Percentiles rank a stretch among this genome's conserved stretches.
These are phyloP conservation scores for Zingel zingel DNA, from an alignment of 2,113 vertebrate genomes.

Conservation along the genomic window DNA sequence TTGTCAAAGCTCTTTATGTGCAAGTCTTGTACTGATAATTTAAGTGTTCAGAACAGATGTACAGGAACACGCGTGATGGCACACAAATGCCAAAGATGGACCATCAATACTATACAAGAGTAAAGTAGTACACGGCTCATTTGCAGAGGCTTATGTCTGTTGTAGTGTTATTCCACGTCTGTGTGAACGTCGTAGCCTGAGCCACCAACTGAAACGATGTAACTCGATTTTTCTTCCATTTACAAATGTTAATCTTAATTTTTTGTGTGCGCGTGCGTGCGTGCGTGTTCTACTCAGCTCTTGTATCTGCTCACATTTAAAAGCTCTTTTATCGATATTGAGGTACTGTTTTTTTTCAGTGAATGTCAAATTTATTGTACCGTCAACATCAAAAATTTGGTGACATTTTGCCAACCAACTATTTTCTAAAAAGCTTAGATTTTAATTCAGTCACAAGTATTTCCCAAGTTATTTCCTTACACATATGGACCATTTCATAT, in stretches of 20 bases:
- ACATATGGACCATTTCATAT: conserved; percentile 11
- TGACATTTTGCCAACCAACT: conserved; percentile 4
- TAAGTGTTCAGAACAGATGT: conserved; percentile 44
- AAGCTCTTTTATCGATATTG: conserved; percentile 46
- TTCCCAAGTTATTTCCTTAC: conserved; percentile 14
- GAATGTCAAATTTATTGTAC: conserved; percentile 58
- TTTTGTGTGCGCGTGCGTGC: conserved; percentile 25
- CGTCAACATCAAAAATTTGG: conserved; percentile 33
- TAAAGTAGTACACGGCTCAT: conserved; percentile 26
- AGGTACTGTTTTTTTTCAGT: conserved; percentile 42
- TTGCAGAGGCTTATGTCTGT: conserved; percentile 36
- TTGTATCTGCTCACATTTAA: conserved; percentile 48
- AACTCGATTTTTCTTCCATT: conserved; percentile 36
- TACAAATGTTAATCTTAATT: conserved; percentile 36
- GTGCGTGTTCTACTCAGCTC: conserved; percentile 43
- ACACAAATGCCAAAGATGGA: conserved; percentile 61
- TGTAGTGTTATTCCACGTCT: conserved; percentile 35
- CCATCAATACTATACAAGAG: background rate
- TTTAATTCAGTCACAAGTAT: background rate
- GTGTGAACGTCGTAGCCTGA: conserved; percentile 45
- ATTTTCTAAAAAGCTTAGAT: background rate
- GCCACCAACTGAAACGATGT: conserved; percentile 37
- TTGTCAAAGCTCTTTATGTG: conserved; percentile 74
- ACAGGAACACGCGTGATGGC: conserved; percentile 31
- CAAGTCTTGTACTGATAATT: conserved; percentile 53